These are phyloP conservation scores for Scophthalmus maximus DNA, from an alignment of 2,113 vertebrate genomes.

Conservation along the genomic window DNA sequence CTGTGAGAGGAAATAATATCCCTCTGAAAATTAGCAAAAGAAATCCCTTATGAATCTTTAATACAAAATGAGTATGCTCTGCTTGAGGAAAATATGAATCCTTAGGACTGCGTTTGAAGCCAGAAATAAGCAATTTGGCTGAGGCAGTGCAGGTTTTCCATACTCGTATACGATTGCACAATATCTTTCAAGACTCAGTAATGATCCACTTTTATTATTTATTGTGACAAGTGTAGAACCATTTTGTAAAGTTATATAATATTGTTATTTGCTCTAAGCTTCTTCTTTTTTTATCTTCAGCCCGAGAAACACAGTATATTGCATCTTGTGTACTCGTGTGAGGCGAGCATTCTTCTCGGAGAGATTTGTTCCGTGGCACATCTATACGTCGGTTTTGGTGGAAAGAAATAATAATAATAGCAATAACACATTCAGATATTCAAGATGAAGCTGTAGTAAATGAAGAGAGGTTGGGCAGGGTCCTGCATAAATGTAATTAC, in stretches of 20 bases:
- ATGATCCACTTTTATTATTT: conserved; percentile 46
- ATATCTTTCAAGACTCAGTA: conserved; percentile 39
- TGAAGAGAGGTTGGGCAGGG: conserved; percentile 13
- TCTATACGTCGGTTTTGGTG: conserved; percentile 17
- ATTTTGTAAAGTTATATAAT: conserved; percentile 33
- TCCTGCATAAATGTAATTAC: conserved; percentile 60
- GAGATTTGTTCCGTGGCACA: conserved; percentile 23
- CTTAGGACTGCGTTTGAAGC: conserved; percentile 32
- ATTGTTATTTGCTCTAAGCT: conserved; percentile 15
- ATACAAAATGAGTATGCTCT: conserved; percentile 46
- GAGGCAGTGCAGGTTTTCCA: conserved; percentile 26
- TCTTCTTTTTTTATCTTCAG: conserved; percentile 27
- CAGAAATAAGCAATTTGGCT: conserved; percentile 44
- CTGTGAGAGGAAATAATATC: conserved; percentile 55
- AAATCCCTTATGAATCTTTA: conserved; percentile 49
- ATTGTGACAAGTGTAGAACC: conserved; percentile 28
- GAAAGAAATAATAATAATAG: conserved; percentile 2
- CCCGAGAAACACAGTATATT: conserved; percentile 19
- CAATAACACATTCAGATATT: conserved; percentile 15
- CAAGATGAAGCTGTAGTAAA: conserved; percentile 10
- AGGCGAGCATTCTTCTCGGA: conserved; percentile 5
- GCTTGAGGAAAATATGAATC: conserved; percentile 37
- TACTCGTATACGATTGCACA: conserved; percentile 35
- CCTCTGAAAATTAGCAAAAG: conserved; percentile 37
- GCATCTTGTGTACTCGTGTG: conserved; percentile 15